Evolutionary conservation across 2,888 invertebrate genomes (phyloP), one percentile per base, ranked within the genome.

Genomic region (Helicoverpa assulta): DNA sequence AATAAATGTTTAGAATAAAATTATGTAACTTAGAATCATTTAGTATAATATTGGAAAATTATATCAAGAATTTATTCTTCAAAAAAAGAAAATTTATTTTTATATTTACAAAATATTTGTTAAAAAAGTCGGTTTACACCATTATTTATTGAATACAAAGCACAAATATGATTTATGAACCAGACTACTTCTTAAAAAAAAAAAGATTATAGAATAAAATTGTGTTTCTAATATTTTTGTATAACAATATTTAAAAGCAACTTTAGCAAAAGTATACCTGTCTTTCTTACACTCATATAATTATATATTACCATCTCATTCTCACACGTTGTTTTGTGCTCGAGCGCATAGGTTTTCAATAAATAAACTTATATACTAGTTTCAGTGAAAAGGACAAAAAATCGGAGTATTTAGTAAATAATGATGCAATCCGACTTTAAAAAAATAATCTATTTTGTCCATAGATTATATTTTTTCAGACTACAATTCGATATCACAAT

Each of bases 401-500:
- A 33, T 33, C 7, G 5, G 33, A 33, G 14, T 40, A 47, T 47
- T n/a, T n/a, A 4, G 4, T 1, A 16, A n/a, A 6, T n/a, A 47
- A 47, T 47, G n/a, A 40, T 47, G n/a, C 6, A 47, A 47, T 16
- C 47, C 16, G 6, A n/a, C 47, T n/a, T 47, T 47, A 47, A 37
- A 19, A 10, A 16, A 26, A 18, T n/a, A 8, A 1, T 51, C 58
- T 26, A 61, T 62, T 52, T 73, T 75, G 57, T 62, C 51, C 33
- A 52, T 55, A 37, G 26, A 65, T 62, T 50, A n/a, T 58, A 47
- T 64, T 67, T 60, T 64, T 60, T 43, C 19, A 12, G 16, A 19
- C 40, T 12, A 50, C 43, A 43, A 18, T 73, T 59, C 26, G 52
- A 37, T 55, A 76, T 76, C 76, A 76, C 76, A 78, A 69, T 76